Evolutionary conservation across 2,113 vertebrate species (phyloP), one percentile per base, ranked within the genome.

Genomic region (Dipodomys stephensi): DNA sequence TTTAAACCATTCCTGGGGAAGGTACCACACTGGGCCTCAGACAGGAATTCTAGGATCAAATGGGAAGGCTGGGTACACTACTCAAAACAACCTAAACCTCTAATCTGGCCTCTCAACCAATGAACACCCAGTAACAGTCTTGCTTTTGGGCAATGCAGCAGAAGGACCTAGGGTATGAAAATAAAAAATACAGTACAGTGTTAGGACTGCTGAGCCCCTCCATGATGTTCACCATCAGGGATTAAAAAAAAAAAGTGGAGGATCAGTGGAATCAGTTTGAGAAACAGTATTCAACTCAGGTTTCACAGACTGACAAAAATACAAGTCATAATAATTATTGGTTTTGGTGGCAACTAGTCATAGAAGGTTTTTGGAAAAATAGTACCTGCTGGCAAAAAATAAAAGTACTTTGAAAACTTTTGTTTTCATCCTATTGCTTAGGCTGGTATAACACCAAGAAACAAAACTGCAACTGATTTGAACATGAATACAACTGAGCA

Each of bases 301-400:
- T 62, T 57, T 76, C 15, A n/a, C 35, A 67, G 89, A 25, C 19
- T 86, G 44, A 57, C 83, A 78, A 27, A 77, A 27, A 77, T 18
- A 68, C n/a, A 30, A 57, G 53, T 64, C 35, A 71, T 2, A 77
- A 78, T 6, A 22, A 74, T 32, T 46, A 62, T 64, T 60, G 83
- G 87, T 90, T 53, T 88, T 39, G 27, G 62, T 53, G 22, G 69
- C 62, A 84, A 84, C 15, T 88, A 60, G 39, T 93, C 13, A 80
- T 9, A 19, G 73, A 88, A 94, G 89, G 20, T 32, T 89, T 89
- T 74, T 30, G 19, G 65, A 85, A 88, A 94, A 91, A 82, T 0
- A 62, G 64, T 68, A 15, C 25, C n/a, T 81, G 46, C 19, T 85
- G 27, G 30, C 27, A 28, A 32, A 85, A 88, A 94, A 49, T 12